Evolutionary conservation across 2,888 invertebrate species (phyloP), one percentile per base, ranked within the genome.

Genomic region (Octonoba sinensis): DNA sequence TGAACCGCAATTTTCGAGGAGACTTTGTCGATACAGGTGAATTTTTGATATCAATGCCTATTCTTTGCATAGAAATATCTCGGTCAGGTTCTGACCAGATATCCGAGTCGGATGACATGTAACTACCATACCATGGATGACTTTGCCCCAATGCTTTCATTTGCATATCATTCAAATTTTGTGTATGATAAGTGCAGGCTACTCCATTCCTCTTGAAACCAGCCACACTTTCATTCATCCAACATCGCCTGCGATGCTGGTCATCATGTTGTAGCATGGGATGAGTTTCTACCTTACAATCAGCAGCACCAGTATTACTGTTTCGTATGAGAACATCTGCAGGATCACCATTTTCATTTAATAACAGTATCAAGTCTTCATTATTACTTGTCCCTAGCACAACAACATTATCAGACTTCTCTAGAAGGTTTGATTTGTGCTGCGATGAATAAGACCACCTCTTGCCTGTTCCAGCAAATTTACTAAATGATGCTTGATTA

Each of bases 1-100:
- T 65, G n/a, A 46, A 36, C 27, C 75, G 54, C 22, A 54, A 59
- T 57, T 65, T 69, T 20, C 74, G 64, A 15, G 81, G 81, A 1
- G 81, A 82, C 24, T 64, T 82, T 0, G 70, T 62, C 1, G 74
- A n/a, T 18, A 70, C 44, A n/a, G 75, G 81, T 1, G 81, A 75
- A 20, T 64, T 64, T 20, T 75, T 59, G 15, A 82, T 54, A 56
- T 67, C 76, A 12, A 83, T 73, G n/a, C 83, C 83, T 24, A 83
- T 79, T 46, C 83, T 65, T 64, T 83, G 83, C 24, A 81, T 15
- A 0, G 83, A 83, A 22, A 83, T 62, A 46, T 67, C 57, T 56
- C 83, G 46, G 49, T 83, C 83, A 15, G 83, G 81, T 20, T 83
- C 83, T 13, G 83, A 83, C 83, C 83, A 83, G 15, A 79, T 75